Base-by-base conservation (phyloP, 2,888 invertebrate genomes). In the Apotomis turbidana region DNA sequence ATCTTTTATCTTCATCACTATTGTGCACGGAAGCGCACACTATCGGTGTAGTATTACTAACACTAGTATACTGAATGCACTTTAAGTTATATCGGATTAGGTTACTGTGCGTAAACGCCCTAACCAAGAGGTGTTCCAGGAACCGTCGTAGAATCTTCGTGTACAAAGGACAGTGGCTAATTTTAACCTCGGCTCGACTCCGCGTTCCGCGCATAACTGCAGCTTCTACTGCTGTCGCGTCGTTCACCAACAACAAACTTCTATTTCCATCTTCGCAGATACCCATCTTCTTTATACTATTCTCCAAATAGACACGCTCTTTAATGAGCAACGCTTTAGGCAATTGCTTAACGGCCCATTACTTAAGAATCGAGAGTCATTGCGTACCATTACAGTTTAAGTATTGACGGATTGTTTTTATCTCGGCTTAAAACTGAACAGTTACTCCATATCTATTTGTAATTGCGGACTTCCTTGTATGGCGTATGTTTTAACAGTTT, bases 131-230 rank as follows among this genome's bases (percentile, higher is more conserved):
- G 71, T 77, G 79, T 86, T 85, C 83, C 82, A 80, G 84, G 83
- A 86, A 86, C 80, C 74, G 71, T 46, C 52, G 75, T 76, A 78
- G 81, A 82, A 83, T 79, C 80, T 79, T 80, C 78, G 77, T 79
- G 80, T 78, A 80, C 83, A 85, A 87, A 86, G 84, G 84, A 83
- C 81, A 81, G 81, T 76, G 51, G 82, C 90, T 90, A 90, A 89
- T 87, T 85, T 87, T 90, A 90, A 80, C 79, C 75, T 73, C 77
- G 79, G 74, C 76, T 67, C 67, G 82, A 81, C 80, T 80, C 83
- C 86, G 85, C 87, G 82, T 88, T 87, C 88, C 85, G 60, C 76
- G 79, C 87, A 85, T 86, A 83, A 79, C 81, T 84, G 75, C 77
- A 68, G 71, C 76, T 79, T 78, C 77, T 74, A 71, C 54, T 60